Base-by-base conservation (phyloP, 2,888 invertebrate genomes). In the Caenorhabditis sinica region DNA sequence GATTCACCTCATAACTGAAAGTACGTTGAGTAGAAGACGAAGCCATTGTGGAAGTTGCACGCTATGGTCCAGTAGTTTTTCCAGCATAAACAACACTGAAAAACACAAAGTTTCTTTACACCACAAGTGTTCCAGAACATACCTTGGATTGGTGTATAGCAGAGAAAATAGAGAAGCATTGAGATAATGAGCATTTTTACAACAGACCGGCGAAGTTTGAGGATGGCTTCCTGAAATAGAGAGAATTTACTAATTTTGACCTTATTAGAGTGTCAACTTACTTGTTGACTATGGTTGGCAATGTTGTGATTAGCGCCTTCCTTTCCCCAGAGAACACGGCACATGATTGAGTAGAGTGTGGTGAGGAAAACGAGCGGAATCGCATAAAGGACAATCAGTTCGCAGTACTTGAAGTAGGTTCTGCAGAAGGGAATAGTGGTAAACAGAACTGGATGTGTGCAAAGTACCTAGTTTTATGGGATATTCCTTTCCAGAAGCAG, bases 131-230 rank as follows among this genome's bases (percentile, higher is more conserved):
- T 11, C 23, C 23, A 43, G 33, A 61, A 66, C 36, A 45, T 45
- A 85, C 88, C 90, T 88, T 93, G 93, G 11, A 92, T 92, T 0
- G 94, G 93, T 1, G 93, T 93, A 87, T 93, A 94, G 87, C 93
- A 93, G 40, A 93, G 81, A 72, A 93, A 93, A 88, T 94, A 94
- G 5, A 94, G 90, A 23, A 93, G 80, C 56, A 94, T 93, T 73
- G 93, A 93, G 17, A 93, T 93, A 5, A 93, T 93, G 30, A 94
- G 89, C 93, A 93, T 94, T 87, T 93, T 93, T 15, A 94, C 93
- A 11, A 94, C 93, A n/a, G 93, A 93, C 51, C 93, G 92, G 6
- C 93, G 86, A 5, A 89, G 69, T 79, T 86, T 86, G 13, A 90
- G 76, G 13, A 89, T 87, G 8, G 88, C 87, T 43, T 80, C 82